A percentile compares a stretch with the other conserved stretches of the same genome.
Conservation (phyloP, 2,113 vertebrate genomes). For the Sinosuthora webbiana region DNA sequence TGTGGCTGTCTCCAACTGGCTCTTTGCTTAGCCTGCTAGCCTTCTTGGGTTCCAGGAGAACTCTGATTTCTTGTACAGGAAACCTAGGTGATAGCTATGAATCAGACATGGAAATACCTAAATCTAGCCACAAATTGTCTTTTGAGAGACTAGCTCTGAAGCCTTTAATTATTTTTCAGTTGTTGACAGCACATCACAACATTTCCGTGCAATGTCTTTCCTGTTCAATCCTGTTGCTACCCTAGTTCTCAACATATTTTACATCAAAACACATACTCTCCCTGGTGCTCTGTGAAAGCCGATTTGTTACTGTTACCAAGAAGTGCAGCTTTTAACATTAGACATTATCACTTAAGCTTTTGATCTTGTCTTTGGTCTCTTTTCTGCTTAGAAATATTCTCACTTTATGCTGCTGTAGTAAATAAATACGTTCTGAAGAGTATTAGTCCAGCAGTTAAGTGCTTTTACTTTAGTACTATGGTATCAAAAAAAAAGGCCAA, state of each 20-base stretch:
- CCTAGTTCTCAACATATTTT: neutral
- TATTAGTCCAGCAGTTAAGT: neutral
- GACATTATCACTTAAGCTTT: neutral
- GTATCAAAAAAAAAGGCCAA: neutral
- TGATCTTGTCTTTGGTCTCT: slow-evolving; percentile 3
- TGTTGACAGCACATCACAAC: neutral
- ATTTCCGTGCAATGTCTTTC: neutral
- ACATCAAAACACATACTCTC: neutral
- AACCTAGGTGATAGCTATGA: neutral
- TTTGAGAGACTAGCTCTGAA: neutral
- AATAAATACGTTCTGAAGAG: neutral
- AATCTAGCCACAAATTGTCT: neutral
- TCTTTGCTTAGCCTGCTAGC: neutral
- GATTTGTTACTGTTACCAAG: neutral
- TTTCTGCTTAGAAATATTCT: neutral
- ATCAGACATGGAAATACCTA: neutral
- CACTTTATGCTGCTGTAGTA: neutral
- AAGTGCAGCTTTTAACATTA: neutral
- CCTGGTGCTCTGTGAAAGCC: neutral
- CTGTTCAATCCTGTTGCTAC: neutral
- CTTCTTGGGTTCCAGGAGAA: neutral
- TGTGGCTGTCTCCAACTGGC: neutral
- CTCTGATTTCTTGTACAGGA: neutral
- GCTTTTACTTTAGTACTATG: neutral
- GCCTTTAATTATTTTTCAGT: neutral